phyloP scores from a whole-genome alignment of 2,113 vertebrate genomes.

The Naja naja region DNA sequence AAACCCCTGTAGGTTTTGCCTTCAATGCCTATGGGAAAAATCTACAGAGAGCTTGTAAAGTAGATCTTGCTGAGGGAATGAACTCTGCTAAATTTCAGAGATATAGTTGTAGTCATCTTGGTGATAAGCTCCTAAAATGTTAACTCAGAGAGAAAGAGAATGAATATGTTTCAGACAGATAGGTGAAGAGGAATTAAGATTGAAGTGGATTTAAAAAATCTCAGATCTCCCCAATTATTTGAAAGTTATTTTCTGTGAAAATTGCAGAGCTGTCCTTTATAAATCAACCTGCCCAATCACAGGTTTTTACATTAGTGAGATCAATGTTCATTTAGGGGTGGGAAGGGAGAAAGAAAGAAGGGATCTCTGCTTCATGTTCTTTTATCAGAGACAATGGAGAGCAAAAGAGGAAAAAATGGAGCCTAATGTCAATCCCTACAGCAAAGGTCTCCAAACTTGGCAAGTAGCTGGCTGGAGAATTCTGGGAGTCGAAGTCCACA shows the following conservation, averaged over 20 bases:
- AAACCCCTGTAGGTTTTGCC: neutral
- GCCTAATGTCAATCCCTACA: neutral
- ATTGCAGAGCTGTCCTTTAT: neutral
- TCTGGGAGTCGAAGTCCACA: too few relatives aligned
- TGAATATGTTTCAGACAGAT: neutral
- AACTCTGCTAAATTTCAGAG: neutral
- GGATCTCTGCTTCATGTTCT: neutral
- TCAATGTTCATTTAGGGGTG: neutral
- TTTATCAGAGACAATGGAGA: neutral
- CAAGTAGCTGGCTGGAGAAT: too few relatives aligned
- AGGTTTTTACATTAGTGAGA: neutral
- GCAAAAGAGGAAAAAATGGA: neutral
- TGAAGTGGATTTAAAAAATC: neutral
- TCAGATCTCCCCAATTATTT: neutral
- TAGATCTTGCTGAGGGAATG: neutral
- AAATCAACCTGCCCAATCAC: neutral
- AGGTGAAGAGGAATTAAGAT: neutral
- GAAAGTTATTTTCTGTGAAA: neutral
- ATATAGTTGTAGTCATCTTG: neutral
- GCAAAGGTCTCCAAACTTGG: too few relatives aligned
- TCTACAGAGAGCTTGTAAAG: neutral
- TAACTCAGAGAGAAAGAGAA: neutral
- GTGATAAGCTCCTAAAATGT: neutral
- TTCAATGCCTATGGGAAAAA: neutral
- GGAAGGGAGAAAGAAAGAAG: neutral